Percentiles rank a stretch among this genome's conserved stretches.
phyloP scores from a whole-genome alignment of 2,113 vertebrate species.

The Macrotus californicus region DNA sequence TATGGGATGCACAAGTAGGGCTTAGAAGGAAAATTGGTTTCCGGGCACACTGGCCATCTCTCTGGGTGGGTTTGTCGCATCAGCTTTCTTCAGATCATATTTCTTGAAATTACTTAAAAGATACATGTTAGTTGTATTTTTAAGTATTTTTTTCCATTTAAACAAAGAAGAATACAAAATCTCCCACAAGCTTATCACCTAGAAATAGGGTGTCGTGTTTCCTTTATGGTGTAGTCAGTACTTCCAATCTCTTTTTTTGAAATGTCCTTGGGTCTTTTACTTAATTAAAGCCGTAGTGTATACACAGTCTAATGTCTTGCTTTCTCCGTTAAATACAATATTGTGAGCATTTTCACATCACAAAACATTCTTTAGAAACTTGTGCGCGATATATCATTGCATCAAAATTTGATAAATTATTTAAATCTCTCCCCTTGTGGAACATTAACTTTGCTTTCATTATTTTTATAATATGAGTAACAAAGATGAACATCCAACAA shows the following conservation, averaged over 20 bases:
- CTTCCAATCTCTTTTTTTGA: not conserved
- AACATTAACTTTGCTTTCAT: not conserved
- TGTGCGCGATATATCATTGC: not conserved
- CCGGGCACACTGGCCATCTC: not conserved
- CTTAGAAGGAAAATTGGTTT: not conserved
- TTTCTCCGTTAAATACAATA: not conserved
- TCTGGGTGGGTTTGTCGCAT: not conserved
- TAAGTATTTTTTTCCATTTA: not conserved
- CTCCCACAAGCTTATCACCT: not conserved
- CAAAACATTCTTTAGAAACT: slow-evolving; percentile 16
- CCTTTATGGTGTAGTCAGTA: not conserved
- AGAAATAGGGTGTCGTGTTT: not conserved
- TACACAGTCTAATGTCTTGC: not conserved
- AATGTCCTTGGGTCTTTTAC: not conserved
- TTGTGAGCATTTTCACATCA: not conserved
- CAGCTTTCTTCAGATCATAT: not conserved
- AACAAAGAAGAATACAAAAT: slow-evolving; percentile 16
- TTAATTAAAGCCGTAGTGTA: not conserved
- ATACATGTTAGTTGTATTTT: not conserved
- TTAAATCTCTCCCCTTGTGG: not conserved
- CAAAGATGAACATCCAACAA: not conserved
- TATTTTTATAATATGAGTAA: not conserved
- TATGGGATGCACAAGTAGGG: not conserved
- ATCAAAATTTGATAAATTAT: not conserved
- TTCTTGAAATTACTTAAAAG: not conserved